A percentile compares a stretch with the other conserved stretches of the same genome.
Evolutionary conservation across 2,797 vertebrate genomes (phyloP).

Genomic region (Antennarius maculatus): DNA sequence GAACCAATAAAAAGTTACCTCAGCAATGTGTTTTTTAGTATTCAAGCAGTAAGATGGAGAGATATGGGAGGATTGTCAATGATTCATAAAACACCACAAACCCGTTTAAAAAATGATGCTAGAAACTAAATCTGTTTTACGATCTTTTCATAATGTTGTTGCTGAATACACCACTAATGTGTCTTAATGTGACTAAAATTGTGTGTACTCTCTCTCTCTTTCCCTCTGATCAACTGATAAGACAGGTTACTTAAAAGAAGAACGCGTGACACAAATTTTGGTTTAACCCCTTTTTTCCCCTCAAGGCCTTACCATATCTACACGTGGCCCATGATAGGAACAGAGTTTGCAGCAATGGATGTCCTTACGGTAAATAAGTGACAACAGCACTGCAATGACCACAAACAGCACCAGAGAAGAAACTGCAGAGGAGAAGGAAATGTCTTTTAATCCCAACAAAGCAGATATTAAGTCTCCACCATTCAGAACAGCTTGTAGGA

Average conservation of each 20-base stretch:
- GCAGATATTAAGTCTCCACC: not conserved
- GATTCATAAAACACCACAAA: slow-evolving; percentile 1
- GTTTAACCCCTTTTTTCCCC: slow-evolving; percentile 5
- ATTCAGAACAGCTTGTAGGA: not conserved
- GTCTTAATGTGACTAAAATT: slow-evolving; percentile 22
- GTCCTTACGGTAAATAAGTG: slow-evolving; percentile 82
- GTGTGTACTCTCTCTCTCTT: slow-evolving; percentile 16
- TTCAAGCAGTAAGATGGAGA: slow-evolving; percentile 8
- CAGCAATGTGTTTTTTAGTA: slow-evolving; percentile 46
- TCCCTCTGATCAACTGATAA: slow-evolving; percentile 29
- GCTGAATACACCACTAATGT: slow-evolving; percentile 38
- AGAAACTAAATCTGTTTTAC: slow-evolving; percentile 28
- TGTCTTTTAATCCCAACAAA: slow-evolving; percentile 16
- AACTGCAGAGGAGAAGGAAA: slow-evolving; percentile 63
- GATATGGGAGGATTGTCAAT: no score
- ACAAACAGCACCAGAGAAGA: slow-evolving; percentile 84
- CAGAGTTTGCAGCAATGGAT: slow-evolving; percentile 84
- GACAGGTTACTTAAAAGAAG: slow-evolving; percentile 20
- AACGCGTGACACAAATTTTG: slow-evolving; percentile 34
- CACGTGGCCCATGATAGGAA: slow-evolving; percentile 81
- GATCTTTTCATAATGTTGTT: slow-evolving; percentile 40
- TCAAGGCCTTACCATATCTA: slow-evolving; percentile 75
- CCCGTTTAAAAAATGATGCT: slow-evolving; percentile 13
- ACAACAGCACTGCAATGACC: slow-evolving; percentile 81
- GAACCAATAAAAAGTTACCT: slow-evolving; percentile 37